Evolutionary conservation across 1,140 invertebrate genomes (phyloP).

Genomic region (Harpegnathos saltator): DNA sequence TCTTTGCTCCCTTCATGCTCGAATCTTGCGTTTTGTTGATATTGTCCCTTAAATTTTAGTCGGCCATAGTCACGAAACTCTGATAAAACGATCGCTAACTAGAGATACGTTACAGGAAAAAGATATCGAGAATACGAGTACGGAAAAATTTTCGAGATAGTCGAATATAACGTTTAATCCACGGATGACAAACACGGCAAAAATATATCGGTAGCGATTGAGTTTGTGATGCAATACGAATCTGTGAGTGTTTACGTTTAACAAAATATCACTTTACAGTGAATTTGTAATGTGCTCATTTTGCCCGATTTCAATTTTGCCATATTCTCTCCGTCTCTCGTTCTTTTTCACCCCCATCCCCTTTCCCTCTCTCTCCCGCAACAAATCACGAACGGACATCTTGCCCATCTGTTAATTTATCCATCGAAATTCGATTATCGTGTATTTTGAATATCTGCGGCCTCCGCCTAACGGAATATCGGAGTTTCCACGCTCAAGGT

Average conservation of each 20-base stretch:
- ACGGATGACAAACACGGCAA: not conserved
- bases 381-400: conserved; percentile 42
- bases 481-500: conserved; percentile 32
- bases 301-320: conserved; percentile 18
- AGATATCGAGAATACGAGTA: not conserved
- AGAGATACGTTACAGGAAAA: not conserved
- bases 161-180: conserved; percentile 21
- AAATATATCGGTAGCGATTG: not conserved
- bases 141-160: not conserved
- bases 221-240: not conserved
- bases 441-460: conserved; percentile 58
- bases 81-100: conserved; percentile 42
- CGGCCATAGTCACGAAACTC: conserved; percentile 29
- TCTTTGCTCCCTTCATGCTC: no score
- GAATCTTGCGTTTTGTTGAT: conserved; percentile 45
- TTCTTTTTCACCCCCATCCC: not conserved
- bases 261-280: conserved; percentile 12
- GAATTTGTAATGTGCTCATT: conserved; percentile 25
- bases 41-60: conserved; percentile 49
- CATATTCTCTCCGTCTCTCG: no score
- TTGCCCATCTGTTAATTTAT: conserved; percentile 57
- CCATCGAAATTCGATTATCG: conserved; percentile 56
- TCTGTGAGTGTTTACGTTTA: not conserved
- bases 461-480: conserved; percentile 35
- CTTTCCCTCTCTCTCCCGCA: conserved; percentile 4